Evolutionary conservation across 2,888 invertebrate species (phyloP), one percentile per base, ranked within the genome.

Genomic region (Xestia sexstrigata): DNA sequence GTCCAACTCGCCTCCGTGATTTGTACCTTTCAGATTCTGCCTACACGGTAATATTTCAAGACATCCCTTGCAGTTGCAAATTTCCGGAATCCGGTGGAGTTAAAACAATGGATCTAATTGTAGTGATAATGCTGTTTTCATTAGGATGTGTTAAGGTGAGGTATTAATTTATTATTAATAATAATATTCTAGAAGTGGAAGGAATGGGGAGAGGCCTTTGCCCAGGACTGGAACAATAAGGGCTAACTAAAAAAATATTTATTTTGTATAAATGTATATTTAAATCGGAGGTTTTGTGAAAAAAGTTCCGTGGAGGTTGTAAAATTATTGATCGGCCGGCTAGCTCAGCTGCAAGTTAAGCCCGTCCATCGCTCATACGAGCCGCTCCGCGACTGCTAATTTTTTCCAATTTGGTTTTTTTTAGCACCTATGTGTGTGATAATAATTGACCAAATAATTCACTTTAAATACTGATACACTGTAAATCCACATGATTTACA

Each of bases 81-180:
- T 47, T 47, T 63, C 68, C 68, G 55, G 76, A 35, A 15, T 47
- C 30, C 39, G 5, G 17, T 45, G 26, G 20, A 67, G 2, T 52
- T 23, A 15, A 42, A n/a, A 70, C 9, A 67, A 80, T 81, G 83
- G 8, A 42, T 62, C 26, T 83, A 13, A 71, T 42, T 2, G 42
- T 58, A 4, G 26, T 71, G 13, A 1, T 78, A 17, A 15, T 35
- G 42, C 30, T 80, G 55, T 45, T 67, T 23, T 68, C 79, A 6
- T 15, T 83, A 35, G 79, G 67, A 55, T 78, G 35, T 62, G 80
- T 68, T 11, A 20, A 58, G 71, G 83, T 83, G 20, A 83, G 83
- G 45, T 47, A 39, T 23, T 60, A 5, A 35, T 9, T 68, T 42
- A 45, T 42, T 74, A 17, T 35, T 17, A 35, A n/a, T 35, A 2